phyloP scores from a whole-genome alignment of 2,797 vertebrate genomes.

The Hippocampus kuda region DNA sequence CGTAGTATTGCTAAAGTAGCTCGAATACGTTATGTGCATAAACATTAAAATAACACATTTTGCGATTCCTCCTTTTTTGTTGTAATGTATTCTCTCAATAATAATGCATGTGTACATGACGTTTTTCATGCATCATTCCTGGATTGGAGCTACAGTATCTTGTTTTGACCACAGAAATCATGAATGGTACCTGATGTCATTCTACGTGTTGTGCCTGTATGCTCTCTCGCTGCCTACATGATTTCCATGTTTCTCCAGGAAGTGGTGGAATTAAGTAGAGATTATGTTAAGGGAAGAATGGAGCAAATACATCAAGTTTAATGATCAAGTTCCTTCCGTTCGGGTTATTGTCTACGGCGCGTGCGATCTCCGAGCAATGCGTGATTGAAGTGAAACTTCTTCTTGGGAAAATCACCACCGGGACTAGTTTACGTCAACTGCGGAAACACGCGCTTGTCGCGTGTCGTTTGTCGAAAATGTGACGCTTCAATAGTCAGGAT shows the following conservation, averaged over 20 bases:
- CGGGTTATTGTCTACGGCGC: constrained; percentile 51
- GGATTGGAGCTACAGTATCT: not conserved
- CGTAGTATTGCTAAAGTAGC: no score
- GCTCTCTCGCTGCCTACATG: constrained; percentile 12
- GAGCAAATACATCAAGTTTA: constrained; percentile 2
- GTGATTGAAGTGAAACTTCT: constrained; percentile 72
- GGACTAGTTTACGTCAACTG: constrained; percentile 65
- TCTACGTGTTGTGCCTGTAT: constrained; percentile 52
- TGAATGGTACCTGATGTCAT: constrained; percentile 48
- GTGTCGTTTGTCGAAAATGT: accelerated
- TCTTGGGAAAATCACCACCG: constrained; percentile 63
- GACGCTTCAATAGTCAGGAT: not conserved
- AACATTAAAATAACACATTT: not conserved
- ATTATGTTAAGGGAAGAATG: constrained; percentile 40
- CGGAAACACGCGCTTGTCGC: constrained; percentile 6
- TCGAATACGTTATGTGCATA: no score
- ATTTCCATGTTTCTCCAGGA: constrained; percentile 1
- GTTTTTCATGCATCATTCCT: not conserved
- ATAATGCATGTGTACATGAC: not conserved
- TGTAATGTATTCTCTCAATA: no score
- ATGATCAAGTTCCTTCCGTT: constrained; percentile 24
- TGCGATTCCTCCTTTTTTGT: no score
- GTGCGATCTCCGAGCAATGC: constrained; percentile 64
- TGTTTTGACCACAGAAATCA: constrained; percentile 20
- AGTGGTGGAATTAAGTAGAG: constrained; percentile 28